Base-by-base conservation (phyloP, 2,888 invertebrate genomes). In the Scaptomyza flava region DNA sequence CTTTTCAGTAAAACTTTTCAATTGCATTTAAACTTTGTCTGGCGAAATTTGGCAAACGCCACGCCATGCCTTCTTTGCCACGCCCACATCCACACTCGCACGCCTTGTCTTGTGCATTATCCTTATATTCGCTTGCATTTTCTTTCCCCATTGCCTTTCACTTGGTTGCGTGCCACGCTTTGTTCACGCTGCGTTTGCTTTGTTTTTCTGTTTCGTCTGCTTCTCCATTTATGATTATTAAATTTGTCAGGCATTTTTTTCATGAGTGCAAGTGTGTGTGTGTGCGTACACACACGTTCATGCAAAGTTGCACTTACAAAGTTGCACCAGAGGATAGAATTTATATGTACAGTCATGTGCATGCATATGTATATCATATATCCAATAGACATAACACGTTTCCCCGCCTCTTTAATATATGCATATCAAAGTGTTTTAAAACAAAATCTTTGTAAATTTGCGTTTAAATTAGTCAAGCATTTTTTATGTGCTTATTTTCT, bases 1-100 rank as follows among this genome's bases (percentile, higher is more conserved):
- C 50, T 56, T 62, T 60, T 43, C 33, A 38, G 62, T 50, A 53
- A 69, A 84, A 81, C 74, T 81, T 81, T 84, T 81, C 84, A 81
- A 81, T 84, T 81, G 79, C 79, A 81, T 84, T 81, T 79, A 57
- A 79, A 81, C 74, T 79, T 84, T 72, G 66, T 81, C 81, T 79
- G 50, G 79, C 61, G 67, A 68, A 68, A 77, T 73, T 72, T 68
- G 65, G 68, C 66, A 69, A 34, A 23, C 23, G 34, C 14, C 3
- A 38, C n/a, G 38, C 23, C 11, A 23, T 1, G 20, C 20, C 20
- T 20, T 20, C 43, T 12, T 14, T n/a, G 45, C 45, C 36, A 58
- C 54, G 52, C 56, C 65, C 56, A 30, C 52, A 17, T 17, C 1
- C 17, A 11, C 47, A 47, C 57, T n/a, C 8, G 7, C 14, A 54